Evolutionary conservation across 2,113 vertebrate species (phyloP).

Genomic region (Saccopteryx bilineata): DNA sequence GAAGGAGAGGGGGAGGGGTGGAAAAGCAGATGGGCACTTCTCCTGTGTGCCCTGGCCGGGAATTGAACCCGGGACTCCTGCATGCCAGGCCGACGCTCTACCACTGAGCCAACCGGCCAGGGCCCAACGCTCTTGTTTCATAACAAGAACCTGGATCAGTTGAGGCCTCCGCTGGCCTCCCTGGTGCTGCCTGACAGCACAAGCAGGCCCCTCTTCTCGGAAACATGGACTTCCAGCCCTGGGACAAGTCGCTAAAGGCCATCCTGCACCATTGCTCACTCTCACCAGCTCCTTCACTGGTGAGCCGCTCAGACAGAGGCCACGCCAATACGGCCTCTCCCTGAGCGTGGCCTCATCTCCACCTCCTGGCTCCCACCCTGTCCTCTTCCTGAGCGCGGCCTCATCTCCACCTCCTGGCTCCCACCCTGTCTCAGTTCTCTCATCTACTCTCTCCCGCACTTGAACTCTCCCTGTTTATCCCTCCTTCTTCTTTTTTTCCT

Average conservation of each 20-base stretch:
- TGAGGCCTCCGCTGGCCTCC: background rate
- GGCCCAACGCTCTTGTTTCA: background rate
- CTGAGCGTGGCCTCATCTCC: background rate
- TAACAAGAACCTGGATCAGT: background rate
- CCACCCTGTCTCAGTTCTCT: background rate
- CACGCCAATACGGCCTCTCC: background rate
- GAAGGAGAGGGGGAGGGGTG: no score
- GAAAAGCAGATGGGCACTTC: no score
- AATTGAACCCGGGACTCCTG: no score
- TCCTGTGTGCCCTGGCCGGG: no score
- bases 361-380: no score
- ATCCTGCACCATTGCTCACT: background rate
- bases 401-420: background rate
- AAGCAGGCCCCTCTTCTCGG: background rate
- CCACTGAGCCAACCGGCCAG: no score
- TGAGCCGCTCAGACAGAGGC: background rate
- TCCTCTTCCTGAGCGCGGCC: no score
- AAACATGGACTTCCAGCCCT: background rate
- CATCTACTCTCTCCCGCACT: background rate
- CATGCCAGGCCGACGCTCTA: no score
- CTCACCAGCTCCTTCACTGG: background rate
- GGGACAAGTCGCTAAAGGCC: background rate
- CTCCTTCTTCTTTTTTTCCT: background rate
- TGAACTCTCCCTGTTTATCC: background rate
- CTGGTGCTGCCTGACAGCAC: background rate